Base-by-base conservation (phyloP, 2,888 invertebrate genomes). In the Noctua fimbriata region DNA sequence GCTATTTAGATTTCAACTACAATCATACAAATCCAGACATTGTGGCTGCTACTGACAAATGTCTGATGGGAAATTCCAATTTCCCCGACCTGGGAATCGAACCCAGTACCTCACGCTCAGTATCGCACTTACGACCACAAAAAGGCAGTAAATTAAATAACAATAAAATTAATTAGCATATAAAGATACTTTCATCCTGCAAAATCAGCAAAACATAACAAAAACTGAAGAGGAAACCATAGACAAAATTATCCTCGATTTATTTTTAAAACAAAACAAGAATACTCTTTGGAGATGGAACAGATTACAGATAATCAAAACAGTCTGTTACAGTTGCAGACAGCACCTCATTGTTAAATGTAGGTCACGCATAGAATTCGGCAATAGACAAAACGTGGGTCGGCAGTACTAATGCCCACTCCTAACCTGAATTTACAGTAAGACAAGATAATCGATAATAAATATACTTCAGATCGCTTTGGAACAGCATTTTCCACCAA, bases 301-400 rank as follows among this genome's bases (percentile, higher is more conserved):
- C 85, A 91, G 90, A 91, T 92, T 90, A 91, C 84, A 67, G 83
- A 89, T 89, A 91, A 92, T 92, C 88, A 90, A 89, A 91, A 88
- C 93, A 90, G 89, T 84, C 83, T 91, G 92, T 84, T 81, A 79
- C 83, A 85, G 69, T 74, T 75, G 76, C 83, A 87, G 78, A 93
- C 91, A 94, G 89, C 83, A 84, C 78, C 83, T 87, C 91, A 85
- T 92, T 93, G 92, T 93, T 78, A 75, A 73, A 91, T 88, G 74
- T 92, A 90, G 92, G 92, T 88, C 91, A 87, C 85, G 88, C 90
- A 80, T 89, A 86, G 72, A 81, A 87, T 89, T 89, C 78, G 86
- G 90, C 79, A 83, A 87, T 85, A 85, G 81, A 85, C 47, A 80
- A 83, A 85, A 90, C 87, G 86, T 89, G 85, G 84, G 84, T 66